Conservation (phyloP, 2,797 vertebrate species). For the Pseudochirops corinnae region DNA sequence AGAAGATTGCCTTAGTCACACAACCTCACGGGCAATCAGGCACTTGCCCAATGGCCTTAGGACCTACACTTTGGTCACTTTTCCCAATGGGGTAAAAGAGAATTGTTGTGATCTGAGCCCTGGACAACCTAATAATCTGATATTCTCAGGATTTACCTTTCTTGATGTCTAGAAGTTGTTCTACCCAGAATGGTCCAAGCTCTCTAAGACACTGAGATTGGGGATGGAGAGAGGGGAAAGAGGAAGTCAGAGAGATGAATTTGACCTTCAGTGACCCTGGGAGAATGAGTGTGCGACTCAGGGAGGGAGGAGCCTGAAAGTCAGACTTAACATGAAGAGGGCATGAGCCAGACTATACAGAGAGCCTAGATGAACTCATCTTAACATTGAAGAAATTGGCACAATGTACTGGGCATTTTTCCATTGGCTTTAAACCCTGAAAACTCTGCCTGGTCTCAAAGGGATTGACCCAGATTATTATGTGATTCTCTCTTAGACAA, state of each 20-base stretch:
- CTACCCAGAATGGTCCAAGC: constrained; percentile 6
- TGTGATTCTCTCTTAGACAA: not conserved
- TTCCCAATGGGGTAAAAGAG: not conserved
- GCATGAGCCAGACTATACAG: not conserved
- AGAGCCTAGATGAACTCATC: not conserved
- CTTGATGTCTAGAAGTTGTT: not conserved
- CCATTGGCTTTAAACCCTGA: not conserved
- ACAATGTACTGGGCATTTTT: not conserved
- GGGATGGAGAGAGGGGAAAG: not conserved
- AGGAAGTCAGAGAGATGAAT: not conserved
- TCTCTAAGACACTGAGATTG: not conserved
- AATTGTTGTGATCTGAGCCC: not conserved
- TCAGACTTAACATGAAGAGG: constrained; percentile 1
- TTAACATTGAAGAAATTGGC: constrained; percentile 1
- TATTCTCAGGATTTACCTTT: not conserved
- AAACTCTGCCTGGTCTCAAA: not conserved
- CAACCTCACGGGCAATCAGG: not conserved
- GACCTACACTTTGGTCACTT: not conserved
- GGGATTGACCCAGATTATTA: not conserved
- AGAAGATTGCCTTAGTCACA: not conserved
- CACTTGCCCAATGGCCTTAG: not conserved
- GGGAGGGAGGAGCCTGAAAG: not conserved
- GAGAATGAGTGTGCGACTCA: not conserved
- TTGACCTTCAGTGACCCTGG: not conserved
- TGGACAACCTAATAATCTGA: not conserved